Base-by-base conservation (phyloP, 2,888 invertebrate species). In the Pseudoips prasinana region DNA sequence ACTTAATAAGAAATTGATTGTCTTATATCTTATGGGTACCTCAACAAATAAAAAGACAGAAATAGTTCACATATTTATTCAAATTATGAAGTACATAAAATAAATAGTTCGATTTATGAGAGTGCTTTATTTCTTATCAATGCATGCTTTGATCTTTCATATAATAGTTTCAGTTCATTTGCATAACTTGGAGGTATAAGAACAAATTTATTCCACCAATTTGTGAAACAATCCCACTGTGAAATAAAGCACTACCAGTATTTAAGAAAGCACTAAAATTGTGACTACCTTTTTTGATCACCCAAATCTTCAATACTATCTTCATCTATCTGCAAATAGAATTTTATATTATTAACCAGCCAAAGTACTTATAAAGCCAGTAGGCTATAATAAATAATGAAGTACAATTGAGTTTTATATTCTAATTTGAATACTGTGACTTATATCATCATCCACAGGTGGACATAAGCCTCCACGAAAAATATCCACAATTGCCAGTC, bases 271-370 rank as follows among this genome's bases (percentile, higher is more conserved):
- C 27, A 42, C 35, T 41, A 42, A 14, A 25, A 10, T 39, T 46
- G 47, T 62, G 53, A 82, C 92, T 93, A 96, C 91, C 96, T 94
- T 77, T 96, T 97, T 69, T 95, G 95, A 84, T 97, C 97, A 25
- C 97, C 97, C 51, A 97, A 89, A 89, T 97, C 96, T 79, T 97
- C 97, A 80, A 97, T 96, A 56, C 92, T 93, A 73, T 97, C 96
- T 83, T 96, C 96, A 83, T 96, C 96, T 74, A 97, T 64, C 64
- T 64, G 56, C 10, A 56, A 57, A 32, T 25, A 26, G 31, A 42
- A 22, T n/a, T n/a, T n/a, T n/a, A n/a, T n/a, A n/a, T n/a, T n/a
- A n/a, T n/a, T n/a, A n/a, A n/a, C n/a, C n/a, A n/a, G n/a, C n/a
- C n/a, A n/a, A n/a, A n/a, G n/a, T n/a, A n/a, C n/a, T n/a, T n/a